Conservation (phyloP, 2,888 invertebrate species). For the Villa cingulata region DNA sequence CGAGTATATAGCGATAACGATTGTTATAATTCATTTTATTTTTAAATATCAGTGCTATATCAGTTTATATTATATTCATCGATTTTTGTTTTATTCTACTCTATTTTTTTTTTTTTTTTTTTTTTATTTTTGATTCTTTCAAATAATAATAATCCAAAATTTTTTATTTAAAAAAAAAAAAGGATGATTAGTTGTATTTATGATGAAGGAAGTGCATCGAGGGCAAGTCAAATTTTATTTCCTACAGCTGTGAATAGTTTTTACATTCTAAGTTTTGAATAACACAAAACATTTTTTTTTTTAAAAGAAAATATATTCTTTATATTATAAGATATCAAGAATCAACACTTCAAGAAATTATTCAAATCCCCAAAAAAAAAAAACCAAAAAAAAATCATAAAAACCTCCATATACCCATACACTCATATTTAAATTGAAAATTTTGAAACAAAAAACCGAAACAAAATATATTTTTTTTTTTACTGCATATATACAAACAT, state of each 20-base stretch:
- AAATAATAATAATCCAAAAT: not conserved
- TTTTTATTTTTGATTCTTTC: not conserved
- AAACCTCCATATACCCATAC: too few species aligned
- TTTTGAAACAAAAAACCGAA: too few species aligned
- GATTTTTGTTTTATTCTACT: not conserved
- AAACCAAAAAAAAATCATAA: too few species aligned
- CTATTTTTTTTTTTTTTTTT: not conserved
- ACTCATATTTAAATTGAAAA: too few species aligned
- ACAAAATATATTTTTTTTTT: too few species aligned
- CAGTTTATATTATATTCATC: not conserved
- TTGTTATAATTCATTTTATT: not conserved
- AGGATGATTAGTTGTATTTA: not conserved
- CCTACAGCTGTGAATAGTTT: constrained; percentile 1
- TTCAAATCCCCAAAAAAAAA: too few species aligned
- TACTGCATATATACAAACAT: too few species aligned
- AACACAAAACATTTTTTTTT: too few species aligned
- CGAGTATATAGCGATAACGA: not conserved
- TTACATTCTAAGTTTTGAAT: too few species aligned
- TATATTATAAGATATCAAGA: too few species aligned
- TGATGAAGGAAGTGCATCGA: not conserved
- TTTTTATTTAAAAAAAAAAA: not conserved
- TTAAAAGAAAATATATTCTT: too few species aligned
- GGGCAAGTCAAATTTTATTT: constrained; percentile 1
- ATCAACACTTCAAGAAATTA: too few species aligned
- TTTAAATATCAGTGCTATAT: not conserved